Percentiles rank a stretch among this genome's conserved stretches.
These are phyloP conservation scores for Sylvilagus bachmani DNA, from an alignment of 2,113 vertebrate species.

Conservation along the genomic window DNA sequence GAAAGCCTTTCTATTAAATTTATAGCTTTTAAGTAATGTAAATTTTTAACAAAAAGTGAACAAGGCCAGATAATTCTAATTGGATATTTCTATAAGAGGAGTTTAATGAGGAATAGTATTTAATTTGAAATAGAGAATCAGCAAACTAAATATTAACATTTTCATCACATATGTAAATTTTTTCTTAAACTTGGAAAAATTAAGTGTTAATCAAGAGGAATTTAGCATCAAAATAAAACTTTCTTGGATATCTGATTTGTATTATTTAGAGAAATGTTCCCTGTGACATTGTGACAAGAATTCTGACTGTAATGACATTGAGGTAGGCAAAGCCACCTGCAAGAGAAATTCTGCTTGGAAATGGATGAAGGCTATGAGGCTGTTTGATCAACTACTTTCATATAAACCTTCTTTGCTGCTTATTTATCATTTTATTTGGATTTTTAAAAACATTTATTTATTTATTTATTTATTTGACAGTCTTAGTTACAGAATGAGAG, in stretches of 20 bases:
- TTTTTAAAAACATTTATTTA: background rate
- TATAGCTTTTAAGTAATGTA: background rate
- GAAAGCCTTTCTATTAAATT: background rate
- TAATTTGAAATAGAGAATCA: background rate
- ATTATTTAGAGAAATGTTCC: background rate
- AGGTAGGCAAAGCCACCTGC: background rate
- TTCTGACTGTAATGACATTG: background rate
- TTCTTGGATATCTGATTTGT: background rate
- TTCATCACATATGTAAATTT: background rate
- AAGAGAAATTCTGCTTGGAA: background rate
- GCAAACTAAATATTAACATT: background rate
- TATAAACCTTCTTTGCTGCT: background rate
- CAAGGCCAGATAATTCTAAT: background rate
- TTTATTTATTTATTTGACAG: too few species aligned
- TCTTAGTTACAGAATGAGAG: too few species aligned
- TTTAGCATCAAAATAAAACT: background rate
- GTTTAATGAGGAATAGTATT: background rate
- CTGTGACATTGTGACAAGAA: too few species aligned
- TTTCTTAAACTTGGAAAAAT: background rate
- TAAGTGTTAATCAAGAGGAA: background rate
- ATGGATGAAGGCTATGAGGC: too few species aligned
- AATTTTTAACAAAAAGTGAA: background rate
- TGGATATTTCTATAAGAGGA: background rate
- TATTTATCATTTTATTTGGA: background rate
- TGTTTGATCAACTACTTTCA: background rate